Conservation (phyloP, 2,797 vertebrate species). For the Mionectes olivaceus region DNA sequence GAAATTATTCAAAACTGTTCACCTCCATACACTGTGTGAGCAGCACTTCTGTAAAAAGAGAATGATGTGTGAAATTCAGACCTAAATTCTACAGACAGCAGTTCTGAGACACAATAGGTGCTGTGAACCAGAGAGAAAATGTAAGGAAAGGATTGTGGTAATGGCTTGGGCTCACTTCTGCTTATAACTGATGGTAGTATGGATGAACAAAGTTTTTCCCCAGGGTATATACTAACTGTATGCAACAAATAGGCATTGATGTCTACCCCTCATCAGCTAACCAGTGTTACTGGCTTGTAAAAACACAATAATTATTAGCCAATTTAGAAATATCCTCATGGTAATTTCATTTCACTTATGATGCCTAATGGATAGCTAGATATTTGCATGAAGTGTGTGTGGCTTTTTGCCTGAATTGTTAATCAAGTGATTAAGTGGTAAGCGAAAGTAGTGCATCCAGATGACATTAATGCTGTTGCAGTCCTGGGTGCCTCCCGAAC, state of each 20-base stretch:
- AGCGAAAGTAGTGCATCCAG: conserved; percentile 46
- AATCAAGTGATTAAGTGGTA: conserved; percentile 62
- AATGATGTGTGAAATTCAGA: background rate
- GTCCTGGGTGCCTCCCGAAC: conserved; percentile 43
- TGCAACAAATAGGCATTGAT: conserved; percentile 29
- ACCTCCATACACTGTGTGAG: background rate
- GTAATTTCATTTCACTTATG: conserved; percentile 69
- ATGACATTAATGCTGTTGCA: conserved; percentile 48
- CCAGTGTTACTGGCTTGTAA: conserved; percentile 19
- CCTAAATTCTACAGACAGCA: background rate
- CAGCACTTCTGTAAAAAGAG: background rate
- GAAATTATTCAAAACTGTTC: background rate
- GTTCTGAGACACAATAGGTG: background rate
- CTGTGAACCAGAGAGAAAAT: background rate
- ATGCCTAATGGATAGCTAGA: conserved; percentile 60
- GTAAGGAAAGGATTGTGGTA: background rate
- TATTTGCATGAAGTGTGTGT: conserved; percentile 70
- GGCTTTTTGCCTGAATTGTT: conserved; percentile 71
- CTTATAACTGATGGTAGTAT: background rate
- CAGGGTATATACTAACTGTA: conserved; percentile 26
- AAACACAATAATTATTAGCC: conserved; percentile 65
- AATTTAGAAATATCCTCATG: conserved; percentile 67
- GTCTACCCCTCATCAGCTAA: conserved; percentile 34
- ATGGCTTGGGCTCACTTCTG: background rate
- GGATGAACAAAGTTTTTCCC: conserved; percentile 11